Percentiles rank a stretch among this genome's conserved stretches.
Evolutionary conservation across 2,797 vertebrate species (phyloP).

Genomic region (Cossypha caffra): DNA sequence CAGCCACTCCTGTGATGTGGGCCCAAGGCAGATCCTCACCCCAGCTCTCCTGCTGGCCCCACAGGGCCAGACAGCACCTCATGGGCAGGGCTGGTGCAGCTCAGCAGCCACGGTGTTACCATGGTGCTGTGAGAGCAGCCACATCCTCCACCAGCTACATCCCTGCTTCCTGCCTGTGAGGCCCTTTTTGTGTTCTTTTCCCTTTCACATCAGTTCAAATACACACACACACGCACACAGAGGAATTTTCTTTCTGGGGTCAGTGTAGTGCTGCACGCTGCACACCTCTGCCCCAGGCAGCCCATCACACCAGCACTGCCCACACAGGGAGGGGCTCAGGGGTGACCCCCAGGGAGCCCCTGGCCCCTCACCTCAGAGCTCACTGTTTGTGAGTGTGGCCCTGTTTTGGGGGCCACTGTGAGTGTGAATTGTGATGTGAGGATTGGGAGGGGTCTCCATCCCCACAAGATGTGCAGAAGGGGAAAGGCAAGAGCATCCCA

Average conservation of each 20-base stretch:
- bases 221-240: accelerated
- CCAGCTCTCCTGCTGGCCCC: background rate
- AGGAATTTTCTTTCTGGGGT: background rate
- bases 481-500: background rate
- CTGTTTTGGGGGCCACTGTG: background rate
- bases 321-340: accelerated
- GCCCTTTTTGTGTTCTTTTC: background rate
- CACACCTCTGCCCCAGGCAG: background rate
- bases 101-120: background rate
- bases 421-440: background rate
- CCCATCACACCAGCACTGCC: background rate
- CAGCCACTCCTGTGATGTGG: accelerated
- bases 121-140: background rate
- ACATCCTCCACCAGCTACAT: accelerated
- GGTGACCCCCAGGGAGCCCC: background rate
- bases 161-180: background rate
- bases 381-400: background rate
- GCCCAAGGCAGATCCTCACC: background rate
- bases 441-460: accelerated
- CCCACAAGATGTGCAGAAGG: accelerated
- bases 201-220: background rate
- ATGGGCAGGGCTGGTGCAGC: accelerated
- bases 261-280: accelerated
- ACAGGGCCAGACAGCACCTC: accelerated
- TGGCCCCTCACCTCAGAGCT: accelerated